phyloP scores from a whole-genome alignment of 2,113 vertebrate species.

The Cisticola juncidis region DNA sequence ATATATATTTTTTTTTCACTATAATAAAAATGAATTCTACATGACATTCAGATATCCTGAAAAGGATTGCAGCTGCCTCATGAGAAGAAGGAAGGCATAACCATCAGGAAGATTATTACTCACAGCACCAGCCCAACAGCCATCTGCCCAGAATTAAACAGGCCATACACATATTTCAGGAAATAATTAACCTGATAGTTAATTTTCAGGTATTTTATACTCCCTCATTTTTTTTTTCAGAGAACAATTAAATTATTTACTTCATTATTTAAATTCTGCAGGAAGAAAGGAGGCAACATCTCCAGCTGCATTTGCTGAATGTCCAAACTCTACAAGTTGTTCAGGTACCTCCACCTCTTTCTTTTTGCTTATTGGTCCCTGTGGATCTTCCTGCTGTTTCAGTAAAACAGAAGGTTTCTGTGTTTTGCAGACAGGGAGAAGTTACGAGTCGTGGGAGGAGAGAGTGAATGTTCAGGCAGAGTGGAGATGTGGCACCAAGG shows the following conservation, averaged over 20 bases:
- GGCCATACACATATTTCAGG: background rate
- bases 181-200: background rate
- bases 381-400: background rate
- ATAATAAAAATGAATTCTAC: background rate
- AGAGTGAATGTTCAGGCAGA: constrained; percentile 45
- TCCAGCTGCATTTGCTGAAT: background rate
- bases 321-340: constrained; percentile 54
- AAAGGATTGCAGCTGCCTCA: background rate
- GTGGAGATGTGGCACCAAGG: constrained; percentile 60
- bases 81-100: background rate
- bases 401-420: background rate
- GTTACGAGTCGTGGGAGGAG: constrained; percentile 38
- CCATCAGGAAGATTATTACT: background rate
- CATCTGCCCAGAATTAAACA: background rate
- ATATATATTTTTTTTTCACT: background rate
- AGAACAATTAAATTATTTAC: background rate
- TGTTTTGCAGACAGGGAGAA: constrained; percentile 57
- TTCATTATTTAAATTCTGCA: constrained; percentile 16
- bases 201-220: background rate
- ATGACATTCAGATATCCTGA: background rate
- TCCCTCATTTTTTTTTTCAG: background rate
- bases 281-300: background rate
- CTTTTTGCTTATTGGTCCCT: background rate
- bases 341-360: constrained; percentile 22
- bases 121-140: background rate